Base-by-base conservation (phyloP, 2,797 vertebrate species). In the Oreortyx pictus region DNA sequence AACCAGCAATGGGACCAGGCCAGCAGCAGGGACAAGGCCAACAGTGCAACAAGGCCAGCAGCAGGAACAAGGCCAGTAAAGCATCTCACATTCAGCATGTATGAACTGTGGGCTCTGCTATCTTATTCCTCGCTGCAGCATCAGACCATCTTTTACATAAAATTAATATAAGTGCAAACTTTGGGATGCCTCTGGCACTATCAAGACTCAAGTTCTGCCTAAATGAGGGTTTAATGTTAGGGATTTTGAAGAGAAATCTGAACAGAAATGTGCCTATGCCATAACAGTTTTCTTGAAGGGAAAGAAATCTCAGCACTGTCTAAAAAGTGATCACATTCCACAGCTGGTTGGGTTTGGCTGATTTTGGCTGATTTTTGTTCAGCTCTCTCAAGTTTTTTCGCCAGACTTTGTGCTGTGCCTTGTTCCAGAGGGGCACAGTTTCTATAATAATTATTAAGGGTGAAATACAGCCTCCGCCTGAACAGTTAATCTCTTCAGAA, bases 391-490 rank as follows among this genome's bases (percentile, higher is more conserved):
- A 54, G 57, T 77, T 85, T 85, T 72, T 37, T 61, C 37, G 20
- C 8, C 25, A 54, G 41, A 15, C 24, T 84, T 73, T 76, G 24
- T 7, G 0, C 61, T 86, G 64, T 81, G 47, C 82, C 65, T 88
- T 73, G 56, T 73, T 88, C 64, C 88, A 91, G 77, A 64, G 71
- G 71, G 82, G 33, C 2, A 12, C 5, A 27, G 15, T 82, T 84
- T 86, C 82, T 84, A 54, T 29, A 90, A 86, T 71, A 84, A 86
- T 90, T 94, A 76, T 62, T 84, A 57, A n/a, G 25, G 84, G n/a
- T 76, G 71, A 93, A 92, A 77, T 74, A 89, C 4, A 86, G 31
- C 49, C 14, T 2, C 67, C 79, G 52, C 39, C 52, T 84, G 41
- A 67, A 57, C 47, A 57, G 43, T 82, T 81, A 83, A 89, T 91